These are phyloP conservation scores for Arizona elegans DNA, from an alignment of 2,113 vertebrate genomes.

Conservation along the genomic window DNA sequence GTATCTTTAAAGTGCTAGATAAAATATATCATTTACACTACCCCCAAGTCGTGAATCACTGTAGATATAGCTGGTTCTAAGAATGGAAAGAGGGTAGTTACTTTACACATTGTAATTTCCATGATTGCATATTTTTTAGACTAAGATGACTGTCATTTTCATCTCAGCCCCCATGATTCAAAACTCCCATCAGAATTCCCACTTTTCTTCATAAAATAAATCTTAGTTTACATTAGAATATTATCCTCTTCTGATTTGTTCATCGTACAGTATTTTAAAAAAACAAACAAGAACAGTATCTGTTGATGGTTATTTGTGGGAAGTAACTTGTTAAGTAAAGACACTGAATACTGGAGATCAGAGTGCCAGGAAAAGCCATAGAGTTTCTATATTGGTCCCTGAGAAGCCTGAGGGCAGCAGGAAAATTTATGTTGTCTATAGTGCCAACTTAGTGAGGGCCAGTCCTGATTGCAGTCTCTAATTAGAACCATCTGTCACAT, in stretches of 20 bases:
- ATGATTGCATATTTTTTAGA: fast-evolving
- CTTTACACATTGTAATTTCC: neutral
- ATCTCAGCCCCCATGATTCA: neutral
- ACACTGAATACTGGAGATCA: neutral
- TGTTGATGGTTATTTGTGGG: neutral
- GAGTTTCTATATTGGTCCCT: neutral
- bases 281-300: neutral
- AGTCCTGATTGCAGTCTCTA: conserved; percentile 35
- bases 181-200: neutral
- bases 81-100: neutral
- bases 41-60: neutral
- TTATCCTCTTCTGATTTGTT: neutral
- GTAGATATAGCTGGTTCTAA: neutral
- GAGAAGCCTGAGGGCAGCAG: neutral
- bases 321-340: conserved; percentile 9
- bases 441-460: conserved; percentile 17
- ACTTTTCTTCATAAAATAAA: neutral
- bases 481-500: conserved; percentile 47
- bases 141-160: neutral
- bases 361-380: neutral
- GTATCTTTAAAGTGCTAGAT: conserved; percentile 30
- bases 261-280: no score
- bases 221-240: neutral
- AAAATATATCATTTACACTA: conserved; percentile 44
- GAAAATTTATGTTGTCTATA: conserved; percentile 21